Evolutionary conservation across 2,797 vertebrate species (phyloP), one percentile per base, ranked within the genome.

Genomic region (Alcedo atthis): DNA sequence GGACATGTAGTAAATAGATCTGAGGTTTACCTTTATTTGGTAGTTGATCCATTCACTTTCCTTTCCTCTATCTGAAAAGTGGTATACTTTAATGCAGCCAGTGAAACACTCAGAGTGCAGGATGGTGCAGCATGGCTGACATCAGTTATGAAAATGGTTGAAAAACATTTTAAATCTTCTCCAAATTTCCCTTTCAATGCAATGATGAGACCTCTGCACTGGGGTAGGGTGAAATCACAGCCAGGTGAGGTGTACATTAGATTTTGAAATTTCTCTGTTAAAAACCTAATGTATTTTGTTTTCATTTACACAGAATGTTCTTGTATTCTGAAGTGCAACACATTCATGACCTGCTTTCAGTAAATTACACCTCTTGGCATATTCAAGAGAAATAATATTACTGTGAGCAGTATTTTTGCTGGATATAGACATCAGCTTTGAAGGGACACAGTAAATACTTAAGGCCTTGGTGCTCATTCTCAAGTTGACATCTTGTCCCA

Each of bases 241-340:
- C 97, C 97, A 97, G 97, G 97, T 98, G 97, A 98, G 96, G 96
- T 96, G 97, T 97, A 97, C 97, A 97, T 98, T 98, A 98, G 97
- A 97, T 98, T 97, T 64, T 97, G 87, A 97, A 97, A 97, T 98
- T 98, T 97, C 96, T 96, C 89, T 92, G 93, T 97, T 97, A 97
- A 92, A 92, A 92, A 70, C 70, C 95, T 96, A 96, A 97, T 95
- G 95, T 84, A 94, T 98, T 98, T 98, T 98, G 98, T 98, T 98
- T 98, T 98, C 97, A 97, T 98, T 98, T 98, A 98, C 97, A 97
- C 97, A 97, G 97, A 97, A 97, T 97, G 97, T 98, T 98, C 98
- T 98, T 98, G 96, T 97, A 94, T 98, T 98, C 98, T 98, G 97
- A 98, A 80, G 24, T 98, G 97, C 96, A 97, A 96, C 97, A 97